Evolutionary conservation across 2,113 vertebrate genomes (phyloP).

Genomic region (Sula dactylatra): DNA sequence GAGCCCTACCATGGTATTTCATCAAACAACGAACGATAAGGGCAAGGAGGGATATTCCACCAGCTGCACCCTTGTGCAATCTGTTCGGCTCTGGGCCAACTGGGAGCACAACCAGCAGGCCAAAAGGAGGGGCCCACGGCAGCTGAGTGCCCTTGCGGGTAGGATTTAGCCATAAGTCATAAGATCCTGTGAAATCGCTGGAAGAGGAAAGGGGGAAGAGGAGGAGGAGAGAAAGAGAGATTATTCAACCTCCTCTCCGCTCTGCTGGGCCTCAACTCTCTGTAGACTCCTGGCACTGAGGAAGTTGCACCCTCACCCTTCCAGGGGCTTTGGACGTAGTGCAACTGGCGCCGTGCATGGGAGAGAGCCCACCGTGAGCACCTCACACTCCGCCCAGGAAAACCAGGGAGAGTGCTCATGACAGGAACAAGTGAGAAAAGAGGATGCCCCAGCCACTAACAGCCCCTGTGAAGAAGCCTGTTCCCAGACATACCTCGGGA

Average conservation of each 20-base stretch:
- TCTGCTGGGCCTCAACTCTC: not conserved
- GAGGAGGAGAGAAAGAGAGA: not conserved
- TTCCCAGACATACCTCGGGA: not conserved
- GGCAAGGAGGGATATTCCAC: not conserved
- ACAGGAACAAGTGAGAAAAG: not conserved
- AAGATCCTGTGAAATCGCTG: not conserved
- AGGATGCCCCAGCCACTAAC: not conserved
- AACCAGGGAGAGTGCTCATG: rapidly evolving
- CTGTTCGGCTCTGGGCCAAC: not conserved
- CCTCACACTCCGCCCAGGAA: not conserved
- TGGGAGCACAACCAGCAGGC: not conserved
- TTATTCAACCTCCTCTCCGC: not conserved
- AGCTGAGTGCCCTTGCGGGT: not conserved
- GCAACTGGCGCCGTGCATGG: rapidly evolving
- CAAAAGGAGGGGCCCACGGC: not conserved
- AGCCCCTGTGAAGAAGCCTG: rapidly evolving
- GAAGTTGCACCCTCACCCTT: not conserved
- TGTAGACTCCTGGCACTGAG: rapidly evolving
- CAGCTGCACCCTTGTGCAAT: slow-evolving; percentile 28
- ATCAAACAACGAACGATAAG: not conserved
- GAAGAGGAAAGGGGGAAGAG: not conserved
- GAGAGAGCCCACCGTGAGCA: rapidly evolving
- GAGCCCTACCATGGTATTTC: not conserved
- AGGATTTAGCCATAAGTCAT: not conserved
- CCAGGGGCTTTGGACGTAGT: not conserved